phyloP scores from a whole-genome alignment of 2,888 invertebrate genomes.

The Malachius bipustulatus region DNA sequence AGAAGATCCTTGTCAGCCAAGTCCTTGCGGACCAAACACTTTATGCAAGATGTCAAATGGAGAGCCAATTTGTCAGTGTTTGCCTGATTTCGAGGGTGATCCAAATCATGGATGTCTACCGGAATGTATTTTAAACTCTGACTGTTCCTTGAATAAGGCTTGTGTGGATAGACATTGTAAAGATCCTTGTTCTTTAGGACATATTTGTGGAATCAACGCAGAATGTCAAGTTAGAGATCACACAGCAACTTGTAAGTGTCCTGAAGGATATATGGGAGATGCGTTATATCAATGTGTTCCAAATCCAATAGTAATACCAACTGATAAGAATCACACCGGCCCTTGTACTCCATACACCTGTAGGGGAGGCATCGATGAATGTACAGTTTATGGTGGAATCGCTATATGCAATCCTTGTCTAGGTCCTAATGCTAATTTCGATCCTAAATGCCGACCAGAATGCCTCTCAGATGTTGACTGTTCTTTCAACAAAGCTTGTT shows the following conservation, averaged over 20 bases:
- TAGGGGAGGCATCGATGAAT: slow-evolving; percentile 53
- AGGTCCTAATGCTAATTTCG: slow-evolving; percentile 52
- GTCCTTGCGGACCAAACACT: slow-evolving; percentile 69
- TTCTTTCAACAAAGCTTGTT: slow-evolving; percentile 62
- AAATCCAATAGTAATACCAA: slow-evolving; percentile 30
- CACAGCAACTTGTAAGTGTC: slow-evolving; percentile 70
- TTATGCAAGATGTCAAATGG: slow-evolving; percentile 59
- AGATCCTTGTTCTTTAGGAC: slow-evolving; percentile 57
- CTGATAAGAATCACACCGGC: slow-evolving; percentile 47
- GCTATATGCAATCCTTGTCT: slow-evolving; percentile 71
- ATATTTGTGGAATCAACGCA: slow-evolving; percentile 70
- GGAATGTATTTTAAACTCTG: slow-evolving; percentile 73
- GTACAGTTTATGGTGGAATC: slow-evolving; percentile 58
- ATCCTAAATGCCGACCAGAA: slow-evolving; percentile 69
- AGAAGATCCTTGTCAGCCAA: slow-evolving; percentile 59
- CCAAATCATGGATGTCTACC: slow-evolving; percentile 65
- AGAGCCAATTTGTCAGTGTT: slow-evolving; percentile 65
- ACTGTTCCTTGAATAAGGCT: slow-evolving; percentile 61
- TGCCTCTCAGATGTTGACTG: slow-evolving; percentile 73
- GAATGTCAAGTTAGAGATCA: slow-evolving; percentile 70
- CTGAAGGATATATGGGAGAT: slow-evolving; percentile 67
- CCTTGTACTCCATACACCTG: slow-evolving; percentile 74
- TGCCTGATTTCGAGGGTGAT: slow-evolving; percentile 65
- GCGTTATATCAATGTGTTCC: slow-evolving; percentile 62
- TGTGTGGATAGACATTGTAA: slow-evolving; percentile 65